Base-by-base conservation (phyloP, 2,888 invertebrate species). In the Leptopilina drosophilae region DNA sequence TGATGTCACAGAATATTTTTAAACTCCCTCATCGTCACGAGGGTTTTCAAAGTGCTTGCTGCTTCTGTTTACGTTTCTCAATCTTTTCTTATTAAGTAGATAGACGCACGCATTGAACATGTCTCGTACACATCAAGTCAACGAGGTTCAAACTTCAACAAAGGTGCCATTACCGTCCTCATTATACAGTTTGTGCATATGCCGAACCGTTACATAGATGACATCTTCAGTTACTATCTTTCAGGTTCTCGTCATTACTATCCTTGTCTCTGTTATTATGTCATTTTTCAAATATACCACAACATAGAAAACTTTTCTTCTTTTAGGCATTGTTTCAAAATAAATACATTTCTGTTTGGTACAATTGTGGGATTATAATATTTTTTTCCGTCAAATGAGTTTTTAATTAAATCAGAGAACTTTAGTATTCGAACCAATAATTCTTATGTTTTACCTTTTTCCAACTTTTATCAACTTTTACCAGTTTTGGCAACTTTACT, bases 1-100 rank as follows among this genome's bases (percentile, higher is more conserved):
- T 67, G 73, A 73, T 56, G 73, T 73, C 73, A 73, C 40, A n/a
- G 56, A 73, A 73, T 73, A 73, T 73, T 73, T 73, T 73, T 73
- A 73, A 73, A 73, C 56, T 56, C 56, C 56, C 56, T n/a, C 73
- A 33, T 73, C 42, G 42, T 8, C 42, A 42, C 42, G 46, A 53
- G n/a, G 9, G 33, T 56, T 73, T 73, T 73, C 53, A n/a, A 73
- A 73, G 73, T 73, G 33, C 9, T 40, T n/a, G 53, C n/a, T 73
- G 56, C 26, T 33, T 73, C 5, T 33, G 56, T 56, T 73, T 56
- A 56, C 9, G 11, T 53, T 73, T n/a, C n/a, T 56, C 56, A 26
- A 14, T 26, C 9, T 33, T 33, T 73, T 20, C 33, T 56, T 40
- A 56, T 33, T 56, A n/a, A 49, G 7, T 12, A 26, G 15, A 49